Evolutionary conservation across 2,888 invertebrate genomes (phyloP), one percentile per base, ranked within the genome.

Genomic region (Drosophila sordidula): DNA sequence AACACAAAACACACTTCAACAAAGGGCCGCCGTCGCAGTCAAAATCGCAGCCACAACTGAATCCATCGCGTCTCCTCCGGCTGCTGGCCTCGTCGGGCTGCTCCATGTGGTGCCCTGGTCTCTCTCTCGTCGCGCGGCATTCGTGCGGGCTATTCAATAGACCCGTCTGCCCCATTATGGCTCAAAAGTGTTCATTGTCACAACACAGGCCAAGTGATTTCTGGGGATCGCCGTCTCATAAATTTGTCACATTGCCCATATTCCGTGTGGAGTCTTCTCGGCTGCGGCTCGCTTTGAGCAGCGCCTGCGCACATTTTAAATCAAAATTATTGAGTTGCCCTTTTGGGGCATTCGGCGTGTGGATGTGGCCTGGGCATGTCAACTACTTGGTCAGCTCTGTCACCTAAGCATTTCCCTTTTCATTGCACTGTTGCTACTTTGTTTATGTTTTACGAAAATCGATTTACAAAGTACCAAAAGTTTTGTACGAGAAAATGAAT

Each of bases 291-390:
- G 62, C 80, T 68, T 76, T 76, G 75, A 63, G 65, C 65, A 45
- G 80, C 83, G 87, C 86, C 86, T 82, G 83, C 86, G 83, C 80
- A 81, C 83, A 83, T 77, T 77, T 80, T 83, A 79, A 83, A 79
- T 83, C 83, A 86, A 80, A 75, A 75, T 75, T 75, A 78, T 74
- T 52, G 61, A 62, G 34, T 55, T 49, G 46, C 62, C 57, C 49
- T 46, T 25, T 12, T 8, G 26, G 4, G 6, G 6, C 49, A 26
- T 18, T 25, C 22, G 32, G 38, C 58, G 41, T 34, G n/a, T 5
- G 34, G 34, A 34, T 4, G 34, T 34, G 5, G n/a, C 54, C 5
- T 9, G 67, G 44, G 39, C 52, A 66, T 41, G 11, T 6, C 16
- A 14, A 14, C 18, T 47, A 29, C 11, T 2, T 3, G 9, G 9